Base-by-base conservation (phyloP, 2,797 vertebrate genomes). In the Rhabdomys pumilio region DNA sequence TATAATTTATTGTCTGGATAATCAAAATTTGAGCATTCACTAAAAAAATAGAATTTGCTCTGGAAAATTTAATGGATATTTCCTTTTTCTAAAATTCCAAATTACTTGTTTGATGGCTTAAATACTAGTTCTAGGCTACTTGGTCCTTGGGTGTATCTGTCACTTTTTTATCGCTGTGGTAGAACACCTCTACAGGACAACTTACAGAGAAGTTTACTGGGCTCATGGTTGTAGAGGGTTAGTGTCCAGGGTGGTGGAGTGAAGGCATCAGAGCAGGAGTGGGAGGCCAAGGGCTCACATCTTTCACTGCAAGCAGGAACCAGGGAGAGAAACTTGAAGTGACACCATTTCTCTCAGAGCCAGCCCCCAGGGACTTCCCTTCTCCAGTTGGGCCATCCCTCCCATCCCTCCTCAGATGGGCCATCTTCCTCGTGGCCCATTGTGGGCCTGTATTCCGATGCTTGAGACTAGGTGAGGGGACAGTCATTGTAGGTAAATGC, bases 1-100 rank as follows among this genome's bases (percentile, higher is more conserved):
- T 82, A 91, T 90, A 67, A 63, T 73, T 63, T 83, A 65, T 84
- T 94, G 77, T 41, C 73, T 79, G 65, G 67, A 38, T 88, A 89
- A 47, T n/a, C 65, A 72, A 73, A 57, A 41, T 87, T 41, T 57
- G 50, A 87, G 24, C 65, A 72, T 11, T 72, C 47, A 72, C 50
- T 86, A 69, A 53, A 69, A 69, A 91, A 89, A 61, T 89, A 91
- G 24, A 44, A 63, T 91, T 85, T 91, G 57, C 44, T 88, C 19
- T 65, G 53, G 41, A 91, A 89, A 76, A 93, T 88, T 61, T 61
- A 24, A 57, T 77, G 59, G 12, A 53, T 55, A 11, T 84, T 80
- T 82, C 75, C 26, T 90, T 90, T 91, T 85, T 80, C 38, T 47
- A 55, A 11, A 72, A 80, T 91, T 93, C 34, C 90, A 84, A 69